Conservation (phyloP, 2,113 vertebrate genomes). For the Cyprinodon brontotheroides region DNA sequence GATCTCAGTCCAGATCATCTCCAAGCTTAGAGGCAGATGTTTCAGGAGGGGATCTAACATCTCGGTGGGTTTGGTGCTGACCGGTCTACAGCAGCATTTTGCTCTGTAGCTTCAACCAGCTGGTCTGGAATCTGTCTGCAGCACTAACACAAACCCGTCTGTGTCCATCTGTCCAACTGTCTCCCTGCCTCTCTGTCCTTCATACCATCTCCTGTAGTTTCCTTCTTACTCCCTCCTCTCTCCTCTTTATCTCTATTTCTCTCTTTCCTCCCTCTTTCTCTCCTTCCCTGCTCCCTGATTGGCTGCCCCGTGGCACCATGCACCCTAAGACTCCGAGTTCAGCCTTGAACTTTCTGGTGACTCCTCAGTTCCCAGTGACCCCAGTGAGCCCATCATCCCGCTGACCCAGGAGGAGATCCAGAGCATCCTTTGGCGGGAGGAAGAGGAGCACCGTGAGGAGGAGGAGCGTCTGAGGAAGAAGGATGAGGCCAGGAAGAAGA, state of each 20-base stretch:
- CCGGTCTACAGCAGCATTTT: constrained; percentile 39
- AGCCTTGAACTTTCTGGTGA: constrained; percentile 86
- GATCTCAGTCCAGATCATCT: too few relatives aligned
- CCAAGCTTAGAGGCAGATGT: neutral
- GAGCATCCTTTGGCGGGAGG: constrained; percentile 59
- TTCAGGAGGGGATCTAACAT: neutral
- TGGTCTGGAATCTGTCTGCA: constrained; percentile 8
- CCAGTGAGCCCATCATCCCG: constrained; percentile 19
- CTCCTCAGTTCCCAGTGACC: constrained; percentile 82
- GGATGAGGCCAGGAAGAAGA: constrained; percentile 64
- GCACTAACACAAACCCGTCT: neutral
- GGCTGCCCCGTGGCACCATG: constrained; percentile 43
- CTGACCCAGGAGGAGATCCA: constrained; percentile 65
- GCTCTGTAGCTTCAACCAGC: constrained; percentile 51
- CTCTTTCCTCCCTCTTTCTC: constrained; percentile 12
- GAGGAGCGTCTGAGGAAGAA: constrained; percentile 66
- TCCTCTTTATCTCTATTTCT: constrained; percentile 14
- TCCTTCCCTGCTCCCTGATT: constrained; percentile 29
- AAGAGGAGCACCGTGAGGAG: constrained; percentile 60
- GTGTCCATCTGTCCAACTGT: constrained; percentile 7
- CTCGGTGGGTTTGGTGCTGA: neutral
- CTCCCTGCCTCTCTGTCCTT: constrained; percentile 30
- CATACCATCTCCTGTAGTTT: constrained; percentile 18
- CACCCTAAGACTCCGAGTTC: constrained; percentile 69
- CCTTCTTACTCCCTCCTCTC: constrained; percentile 4